Conservation (phyloP, 2,113 vertebrate genomes). For the Acanthisitta chloris region DNA sequence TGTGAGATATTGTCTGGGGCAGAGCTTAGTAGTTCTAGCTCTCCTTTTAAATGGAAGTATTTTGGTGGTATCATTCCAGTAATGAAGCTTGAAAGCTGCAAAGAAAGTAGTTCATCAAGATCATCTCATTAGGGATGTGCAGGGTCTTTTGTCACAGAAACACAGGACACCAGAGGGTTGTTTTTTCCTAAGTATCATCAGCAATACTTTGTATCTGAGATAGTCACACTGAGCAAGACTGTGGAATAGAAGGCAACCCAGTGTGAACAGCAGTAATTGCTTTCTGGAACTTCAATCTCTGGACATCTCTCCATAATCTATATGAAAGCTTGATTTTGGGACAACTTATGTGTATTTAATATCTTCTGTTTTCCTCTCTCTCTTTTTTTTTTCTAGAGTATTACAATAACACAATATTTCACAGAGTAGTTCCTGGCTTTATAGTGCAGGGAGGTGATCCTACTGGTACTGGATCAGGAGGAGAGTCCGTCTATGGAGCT, state of each 20-base stretch:
- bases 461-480: conserved; percentile 89
- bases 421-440: conserved; percentile 93
- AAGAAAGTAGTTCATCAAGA: not conserved
- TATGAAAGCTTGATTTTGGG: not conserved
- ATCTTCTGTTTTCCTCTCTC: not conserved
- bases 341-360: not conserved
- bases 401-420: conserved; percentile 93
- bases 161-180: accelerated
- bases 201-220: not conserved
- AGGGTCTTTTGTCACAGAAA: not conserved
- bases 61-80: not conserved
- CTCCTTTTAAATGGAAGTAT: not conserved
- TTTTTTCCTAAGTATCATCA: not conserved
- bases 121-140: not conserved
- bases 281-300: not conserved
- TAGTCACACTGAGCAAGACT: not conserved
- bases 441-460: conserved; percentile 96
- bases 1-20: not conserved
- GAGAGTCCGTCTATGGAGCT: conserved; percentile 89
- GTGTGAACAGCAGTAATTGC: not conserved
- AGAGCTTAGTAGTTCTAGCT: not conserved
- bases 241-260: not conserved
- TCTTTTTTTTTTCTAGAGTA: conserved; percentile 78
- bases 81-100: not conserved
- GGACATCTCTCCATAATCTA: not conserved